Percentiles rank a stretch among this genome's conserved stretches.
phyloP scores from a whole-genome alignment of 2,888 invertebrate genomes.

The Apocheima hispidaria region DNA sequence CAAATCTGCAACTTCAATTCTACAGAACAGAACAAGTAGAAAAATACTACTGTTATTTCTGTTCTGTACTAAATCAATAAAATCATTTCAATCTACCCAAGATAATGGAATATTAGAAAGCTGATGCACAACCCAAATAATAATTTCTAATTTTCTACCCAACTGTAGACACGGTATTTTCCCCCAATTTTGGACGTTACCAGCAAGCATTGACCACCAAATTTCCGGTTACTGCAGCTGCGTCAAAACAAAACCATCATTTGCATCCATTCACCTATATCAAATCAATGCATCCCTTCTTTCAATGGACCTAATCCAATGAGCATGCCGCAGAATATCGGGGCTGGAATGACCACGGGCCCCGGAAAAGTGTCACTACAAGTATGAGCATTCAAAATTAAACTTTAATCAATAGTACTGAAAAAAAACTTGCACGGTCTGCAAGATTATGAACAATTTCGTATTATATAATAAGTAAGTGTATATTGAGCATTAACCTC shows the following conservation, averaged over 20 bases:
- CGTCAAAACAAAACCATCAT: constrained; percentile 63
- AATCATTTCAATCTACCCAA: background rate
- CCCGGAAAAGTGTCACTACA: background rate
- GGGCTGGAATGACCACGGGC: background rate
- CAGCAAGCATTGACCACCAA: constrained; percentile 45
- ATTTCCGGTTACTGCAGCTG: constrained; percentile 66
- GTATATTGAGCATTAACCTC: too few relatives aligned
- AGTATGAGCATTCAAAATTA: background rate
- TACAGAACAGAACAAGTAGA: too few relatives aligned
- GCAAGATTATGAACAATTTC: too few relatives aligned
- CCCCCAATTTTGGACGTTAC: constrained; percentile 32
- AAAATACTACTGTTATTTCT: too few relatives aligned
- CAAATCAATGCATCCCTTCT: constrained; percentile 47
- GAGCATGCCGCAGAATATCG: constrained; percentile 3
- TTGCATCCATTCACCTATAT: constrained; percentile 33
- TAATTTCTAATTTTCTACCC: background rate
- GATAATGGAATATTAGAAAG: background rate
- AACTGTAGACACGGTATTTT: constrained; percentile 9
- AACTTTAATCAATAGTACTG: too few relatives aligned
- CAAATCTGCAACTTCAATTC: too few relatives aligned
- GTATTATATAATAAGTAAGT: too few relatives aligned
- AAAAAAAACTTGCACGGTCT: too few relatives aligned
- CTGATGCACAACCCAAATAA: background rate
- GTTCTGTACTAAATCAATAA: background rate
- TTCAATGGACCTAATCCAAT: constrained; percentile 36